Percentiles rank a stretch among this genome's conserved stretches.
These are phyloP conservation scores for Merops nubicus DNA, from an alignment of 2,113 vertebrate species.

Conservation along the genomic window DNA sequence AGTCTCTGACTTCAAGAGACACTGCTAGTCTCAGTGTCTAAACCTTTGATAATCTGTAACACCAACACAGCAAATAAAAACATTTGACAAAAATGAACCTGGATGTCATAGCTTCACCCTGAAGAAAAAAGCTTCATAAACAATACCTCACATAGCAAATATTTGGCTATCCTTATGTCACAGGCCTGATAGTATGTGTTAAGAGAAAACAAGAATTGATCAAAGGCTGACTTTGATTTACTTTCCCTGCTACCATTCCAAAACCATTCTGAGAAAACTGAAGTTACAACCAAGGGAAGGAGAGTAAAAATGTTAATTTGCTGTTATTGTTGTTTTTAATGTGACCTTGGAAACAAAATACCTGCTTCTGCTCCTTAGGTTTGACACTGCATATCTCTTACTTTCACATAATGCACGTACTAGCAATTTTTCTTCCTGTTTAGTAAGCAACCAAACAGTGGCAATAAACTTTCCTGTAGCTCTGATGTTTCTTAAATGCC, in stretches of 20 bases:
- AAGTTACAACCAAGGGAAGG: not conserved
- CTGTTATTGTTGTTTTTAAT: not conserved
- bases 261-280: not conserved
- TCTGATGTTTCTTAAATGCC: conserved; percentile 21
- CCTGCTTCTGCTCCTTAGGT: not conserved
- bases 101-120: not conserved
- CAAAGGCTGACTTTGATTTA: not conserved
- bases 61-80: not conserved
- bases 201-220: not conserved
- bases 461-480: not conserved
- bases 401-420: not conserved
- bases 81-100: not conserved
- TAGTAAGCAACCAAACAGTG: conserved; percentile 17
- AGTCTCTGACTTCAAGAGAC: not conserved
- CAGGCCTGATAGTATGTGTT: not conserved
- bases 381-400: not conserved
- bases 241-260: not conserved
- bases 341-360: not conserved
- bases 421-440: conserved; percentile 1
- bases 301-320: not conserved
- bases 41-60: not conserved
- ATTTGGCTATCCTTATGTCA: not conserved
- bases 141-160: not conserved
- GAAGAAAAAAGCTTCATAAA: not conserved
- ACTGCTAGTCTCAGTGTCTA: not conserved